These are phyloP conservation scores for Vireo griseus DNA, from an alignment of 2,797 vertebrate genomes.

Conservation along the genomic window DNA sequence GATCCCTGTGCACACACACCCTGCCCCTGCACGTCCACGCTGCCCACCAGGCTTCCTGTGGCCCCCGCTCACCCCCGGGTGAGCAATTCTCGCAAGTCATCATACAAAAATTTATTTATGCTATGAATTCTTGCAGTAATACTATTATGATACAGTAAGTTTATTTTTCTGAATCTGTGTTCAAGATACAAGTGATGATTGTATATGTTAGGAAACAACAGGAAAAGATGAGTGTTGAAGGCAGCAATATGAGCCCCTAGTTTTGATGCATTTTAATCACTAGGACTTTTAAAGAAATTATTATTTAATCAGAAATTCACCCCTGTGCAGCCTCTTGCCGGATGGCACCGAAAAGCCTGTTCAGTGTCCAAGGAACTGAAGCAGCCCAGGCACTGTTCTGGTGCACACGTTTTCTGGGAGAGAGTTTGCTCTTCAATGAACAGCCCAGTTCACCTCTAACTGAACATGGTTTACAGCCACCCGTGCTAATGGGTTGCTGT, in stretches of 20 bases:
- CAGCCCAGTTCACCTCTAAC: fast-evolving
- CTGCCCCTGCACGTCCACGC: fast-evolving
- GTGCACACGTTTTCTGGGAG: fast-evolving
- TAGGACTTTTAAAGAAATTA: background rate
- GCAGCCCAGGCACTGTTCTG: background rate
- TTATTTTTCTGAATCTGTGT: background rate
- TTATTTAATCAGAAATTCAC: background rate
- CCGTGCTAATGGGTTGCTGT: background rate
- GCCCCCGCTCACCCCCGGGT: background rate
- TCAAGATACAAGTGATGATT: background rate
- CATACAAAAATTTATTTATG: background rate
- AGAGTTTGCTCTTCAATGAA: background rate
- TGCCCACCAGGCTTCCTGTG: background rate
- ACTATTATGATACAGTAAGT: background rate
- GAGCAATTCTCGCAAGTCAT: background rate
- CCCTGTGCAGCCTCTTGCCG: background rate
- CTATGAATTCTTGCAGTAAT: background rate
- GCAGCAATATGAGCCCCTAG: background rate
- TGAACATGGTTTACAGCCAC: background rate
- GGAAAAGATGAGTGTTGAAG: background rate
- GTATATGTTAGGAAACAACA: background rate
- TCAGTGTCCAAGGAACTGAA: background rate
- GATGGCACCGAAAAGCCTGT: fast-evolving
- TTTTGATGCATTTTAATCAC: background rate
- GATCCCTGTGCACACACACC: fast-evolving